Conservation (phyloP, 2,113 vertebrate genomes). For the Piliocolobus tephrosceles region DNA sequence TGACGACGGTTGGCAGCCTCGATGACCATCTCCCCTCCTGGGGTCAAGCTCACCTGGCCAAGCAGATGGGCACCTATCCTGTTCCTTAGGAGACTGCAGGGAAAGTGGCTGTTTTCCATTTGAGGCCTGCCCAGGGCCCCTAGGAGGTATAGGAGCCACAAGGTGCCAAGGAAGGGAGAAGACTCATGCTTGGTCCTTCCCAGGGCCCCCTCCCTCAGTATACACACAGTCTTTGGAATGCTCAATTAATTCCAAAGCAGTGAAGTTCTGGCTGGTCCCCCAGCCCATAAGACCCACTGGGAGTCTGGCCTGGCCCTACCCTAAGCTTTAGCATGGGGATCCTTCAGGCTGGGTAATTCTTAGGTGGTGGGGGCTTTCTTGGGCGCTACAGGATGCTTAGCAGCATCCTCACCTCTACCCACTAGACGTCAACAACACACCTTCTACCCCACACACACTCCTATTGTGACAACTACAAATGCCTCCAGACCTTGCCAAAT, state of each 20-base stretch:
- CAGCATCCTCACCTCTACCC: background rate
- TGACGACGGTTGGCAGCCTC: background rate
- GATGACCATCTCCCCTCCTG: background rate
- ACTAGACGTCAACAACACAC: background rate
- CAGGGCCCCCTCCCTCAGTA: rapidly evolving
- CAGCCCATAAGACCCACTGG: background rate
- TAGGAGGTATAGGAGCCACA: background rate
- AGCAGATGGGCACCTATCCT: background rate
- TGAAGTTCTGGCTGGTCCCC: background rate
- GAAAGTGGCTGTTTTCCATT: background rate
- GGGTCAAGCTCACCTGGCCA: background rate
- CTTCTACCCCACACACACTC: rapidly evolving
- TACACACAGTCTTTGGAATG: background rate
- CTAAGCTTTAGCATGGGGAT: background rate
- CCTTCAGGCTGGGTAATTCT: background rate
- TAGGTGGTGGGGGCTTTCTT: background rate
- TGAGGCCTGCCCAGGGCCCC: background rate
- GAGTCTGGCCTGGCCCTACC: background rate
- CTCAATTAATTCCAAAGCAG: background rate
- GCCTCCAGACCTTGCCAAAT: background rate
- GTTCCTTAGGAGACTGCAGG: background rate
- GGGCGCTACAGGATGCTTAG: rapidly evolving
- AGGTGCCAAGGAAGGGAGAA: background rate
- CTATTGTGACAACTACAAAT: background rate
- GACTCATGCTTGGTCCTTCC: background rate